These are phyloP conservation scores for Dicrurus megarhynchus DNA, from an alignment of 2,113 vertebrate species.

Conservation along the genomic window DNA sequence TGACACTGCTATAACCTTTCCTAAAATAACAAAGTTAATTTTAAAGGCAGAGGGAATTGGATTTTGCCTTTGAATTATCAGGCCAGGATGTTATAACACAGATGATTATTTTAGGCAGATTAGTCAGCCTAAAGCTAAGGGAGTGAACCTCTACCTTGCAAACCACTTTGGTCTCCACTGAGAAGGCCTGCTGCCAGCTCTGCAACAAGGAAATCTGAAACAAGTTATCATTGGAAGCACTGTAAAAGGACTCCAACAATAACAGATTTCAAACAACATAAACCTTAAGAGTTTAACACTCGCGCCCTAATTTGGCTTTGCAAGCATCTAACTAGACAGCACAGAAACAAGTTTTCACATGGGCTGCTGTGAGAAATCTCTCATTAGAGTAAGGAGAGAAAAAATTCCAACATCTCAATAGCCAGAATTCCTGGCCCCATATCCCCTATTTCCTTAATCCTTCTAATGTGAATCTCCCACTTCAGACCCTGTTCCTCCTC, in stretches of 20 bases:
- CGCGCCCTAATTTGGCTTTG: not conserved
- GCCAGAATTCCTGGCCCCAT: not conserved
- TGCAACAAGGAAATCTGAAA: not conserved
- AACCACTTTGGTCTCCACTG: not conserved
- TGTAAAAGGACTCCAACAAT: not conserved
- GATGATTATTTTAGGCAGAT: not conserved
- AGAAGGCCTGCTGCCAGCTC: not conserved
- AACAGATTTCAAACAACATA: not conserved
- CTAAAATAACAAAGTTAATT: not conserved
- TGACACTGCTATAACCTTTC: not conserved
- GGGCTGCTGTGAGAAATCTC: not conserved
- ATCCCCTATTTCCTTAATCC: not conserved
- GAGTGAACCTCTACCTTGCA: not conserved
- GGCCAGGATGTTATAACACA: not conserved
- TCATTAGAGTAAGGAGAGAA: not conserved
- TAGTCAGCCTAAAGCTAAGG: not conserved
- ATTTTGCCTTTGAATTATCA: not conserved
- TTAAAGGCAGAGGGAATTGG: not conserved
- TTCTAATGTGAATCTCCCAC: not conserved
- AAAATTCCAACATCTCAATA: not conserved
- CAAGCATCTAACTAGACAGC: not conserved
- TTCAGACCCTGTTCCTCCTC: not conserved
- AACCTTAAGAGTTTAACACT: not conserved
- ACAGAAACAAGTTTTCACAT: not conserved
- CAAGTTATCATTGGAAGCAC: not conserved